Percentiles rank a stretch among this genome's conserved stretches.
These are phyloP conservation scores for Bryconaethiops microstoma DNA, from an alignment of 2,797 vertebrate species.

Conservation along the genomic window DNA sequence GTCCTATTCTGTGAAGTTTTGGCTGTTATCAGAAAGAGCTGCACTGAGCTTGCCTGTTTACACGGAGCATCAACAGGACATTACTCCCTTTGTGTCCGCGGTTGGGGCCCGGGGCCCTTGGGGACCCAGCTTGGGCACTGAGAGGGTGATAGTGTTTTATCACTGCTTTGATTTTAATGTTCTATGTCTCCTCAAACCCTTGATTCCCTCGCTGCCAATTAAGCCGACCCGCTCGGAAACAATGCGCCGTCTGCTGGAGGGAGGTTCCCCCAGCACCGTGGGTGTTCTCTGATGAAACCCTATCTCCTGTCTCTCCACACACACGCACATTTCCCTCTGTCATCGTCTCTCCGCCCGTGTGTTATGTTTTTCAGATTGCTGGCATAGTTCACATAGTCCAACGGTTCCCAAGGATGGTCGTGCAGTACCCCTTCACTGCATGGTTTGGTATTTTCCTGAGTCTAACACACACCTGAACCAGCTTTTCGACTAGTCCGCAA, in stretches of 20 bases:
- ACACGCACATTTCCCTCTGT: constrained; percentile 40
- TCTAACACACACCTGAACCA: constrained; percentile 4
- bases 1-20: constrained; percentile 72
- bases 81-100: constrained; percentile 80
- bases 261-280: constrained; percentile 69
- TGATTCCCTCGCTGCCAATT: constrained; percentile 92
- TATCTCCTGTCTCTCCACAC: constrained; percentile 62
- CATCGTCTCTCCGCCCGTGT: constrained; percentile 32
- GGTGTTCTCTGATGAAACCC: constrained; percentile 78
- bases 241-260: constrained; percentile 84
- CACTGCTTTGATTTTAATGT: constrained; percentile 90
- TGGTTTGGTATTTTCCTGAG: background rate
- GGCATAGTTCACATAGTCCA: constrained; percentile 18
- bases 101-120: constrained; percentile 70
- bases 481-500: background rate
- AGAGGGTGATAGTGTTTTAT: constrained; percentile 85
- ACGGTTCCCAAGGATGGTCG: background rate
- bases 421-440: background rate
- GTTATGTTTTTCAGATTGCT: constrained; percentile 23
- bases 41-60: constrained; percentile 76
- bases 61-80: constrained; percentile 85
- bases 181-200: constrained; percentile 87
- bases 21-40: constrained; percentile 46
- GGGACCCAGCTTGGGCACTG: constrained; percentile 54
- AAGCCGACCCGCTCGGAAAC: constrained; percentile 91